phyloP scores from a whole-genome alignment of 2,113 vertebrate species.

The Toxotes chatareus region DNA sequence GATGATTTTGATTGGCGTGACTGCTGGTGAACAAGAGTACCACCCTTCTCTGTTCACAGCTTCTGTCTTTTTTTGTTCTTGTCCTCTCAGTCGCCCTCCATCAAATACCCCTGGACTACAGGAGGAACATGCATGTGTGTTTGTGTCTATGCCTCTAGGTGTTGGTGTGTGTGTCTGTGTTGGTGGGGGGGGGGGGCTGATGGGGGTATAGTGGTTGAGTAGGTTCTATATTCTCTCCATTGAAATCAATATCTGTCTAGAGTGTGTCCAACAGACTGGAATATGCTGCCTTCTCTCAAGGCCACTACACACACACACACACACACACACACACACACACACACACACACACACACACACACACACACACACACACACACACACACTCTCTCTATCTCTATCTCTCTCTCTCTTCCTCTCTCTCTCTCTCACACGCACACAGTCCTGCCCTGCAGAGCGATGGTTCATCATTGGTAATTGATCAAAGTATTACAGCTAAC shows the following conservation, averaged over 20 bases:
- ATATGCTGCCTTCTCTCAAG: slow-evolving; percentile 72
- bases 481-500: slow-evolving; percentile 73
- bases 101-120: slow-evolving; percentile 5
- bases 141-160: not conserved
- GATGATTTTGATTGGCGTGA: not conserved
- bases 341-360: slow-evolving; percentile 35
- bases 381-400: not conserved
- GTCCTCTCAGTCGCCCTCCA: slow-evolving; percentile 2
- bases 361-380: slow-evolving; percentile 13
- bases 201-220: slow-evolving; percentile 51
- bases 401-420: slow-evolving; percentile 7
- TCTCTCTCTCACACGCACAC: slow-evolving; percentile 40
- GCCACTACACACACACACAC: slow-evolving; percentile 44
- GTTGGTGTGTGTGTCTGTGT: not conserved
- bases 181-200: slow-evolving; percentile 13
- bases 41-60: not conserved
- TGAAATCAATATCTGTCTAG: slow-evolving; percentile 80
- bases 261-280: slow-evolving; percentile 74
- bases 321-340: slow-evolving; percentile 21
- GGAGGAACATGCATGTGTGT: slow-evolving; percentile 13
- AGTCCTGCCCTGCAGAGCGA: slow-evolving; percentile 34
- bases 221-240: slow-evolving; percentile 75
- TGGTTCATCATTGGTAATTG: slow-evolving; percentile 75
- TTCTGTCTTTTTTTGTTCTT: slow-evolving; percentile 6
- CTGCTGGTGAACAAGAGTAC: slow-evolving; percentile 17